Evolutionary conservation across 2,113 vertebrate species (phyloP), one percentile per base, ranked within the genome.

Genomic region (Amblyornis subalaris): DNA sequence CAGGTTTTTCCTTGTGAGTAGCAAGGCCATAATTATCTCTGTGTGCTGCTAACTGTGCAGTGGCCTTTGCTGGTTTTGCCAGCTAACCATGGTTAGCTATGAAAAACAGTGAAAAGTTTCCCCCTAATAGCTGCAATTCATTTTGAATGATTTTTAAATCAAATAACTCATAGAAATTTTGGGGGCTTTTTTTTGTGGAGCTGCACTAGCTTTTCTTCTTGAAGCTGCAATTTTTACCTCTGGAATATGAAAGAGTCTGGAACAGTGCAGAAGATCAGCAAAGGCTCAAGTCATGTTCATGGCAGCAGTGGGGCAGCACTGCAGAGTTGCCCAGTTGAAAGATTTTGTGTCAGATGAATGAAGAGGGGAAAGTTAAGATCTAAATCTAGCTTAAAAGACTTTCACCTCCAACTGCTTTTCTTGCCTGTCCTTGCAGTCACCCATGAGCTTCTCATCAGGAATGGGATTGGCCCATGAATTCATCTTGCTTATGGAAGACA

Each of bases 291-390:
- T 35, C 10, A 23, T 60, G 22, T 24, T 57, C 54, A 54, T 38
- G 36, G 36, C 0, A 0, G 9, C 21, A 60, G 15, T 42, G 29
- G 20, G 24, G 77, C 24, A 76, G 19, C 9, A 26, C 18, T 40
- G 20, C 31, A 53, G 47, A 83, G 10, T 4, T 82, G 18, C 12
- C 36, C 23, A 58, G 3, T 4, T 79, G 50, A 50, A 87, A 51
- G 33, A 14, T 22, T 47, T 25, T 65, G 8, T 12, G 2, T 14
- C 23, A 75, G 19, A 33, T 26, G 10, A 70, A 40, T 47, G 6
- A 47, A 57, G 29, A 26, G 23, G 18, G 10, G 35, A 53, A 90
- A 80, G 4, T 2, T 75, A 75, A 60, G 19, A 36, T 2, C 7
- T 5, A 86, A 86, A 64, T 44, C 4, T 18, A 31, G 7, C 7